phyloP scores from a whole-genome alignment of 2,113 vertebrate species.

The Melanerpes formicivorus region DNA sequence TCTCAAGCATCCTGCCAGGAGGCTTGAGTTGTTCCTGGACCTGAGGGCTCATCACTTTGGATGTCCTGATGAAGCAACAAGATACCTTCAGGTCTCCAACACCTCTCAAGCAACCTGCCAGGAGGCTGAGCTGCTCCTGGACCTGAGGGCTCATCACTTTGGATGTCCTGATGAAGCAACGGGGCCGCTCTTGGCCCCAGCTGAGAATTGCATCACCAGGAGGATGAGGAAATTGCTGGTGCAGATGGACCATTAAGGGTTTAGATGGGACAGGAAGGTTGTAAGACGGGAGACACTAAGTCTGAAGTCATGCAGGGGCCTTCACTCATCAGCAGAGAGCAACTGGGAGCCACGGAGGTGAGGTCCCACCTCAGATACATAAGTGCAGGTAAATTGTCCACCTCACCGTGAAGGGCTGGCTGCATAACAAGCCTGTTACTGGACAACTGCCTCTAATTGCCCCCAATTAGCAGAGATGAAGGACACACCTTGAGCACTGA shows the following conservation, averaged over 20 bases:
- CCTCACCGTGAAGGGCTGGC: background rate
- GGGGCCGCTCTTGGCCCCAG: background rate
- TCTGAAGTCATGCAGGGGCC: constrained; percentile 21
- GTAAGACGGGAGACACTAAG: background rate
- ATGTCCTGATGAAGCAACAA: too few relatives aligned
- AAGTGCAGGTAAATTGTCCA: constrained; percentile 24
- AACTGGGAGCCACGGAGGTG: background rate
- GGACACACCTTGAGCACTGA: background rate
- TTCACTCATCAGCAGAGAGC: background rate
- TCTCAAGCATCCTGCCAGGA: background rate
- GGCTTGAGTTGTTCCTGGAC: background rate
- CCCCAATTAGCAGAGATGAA: background rate
- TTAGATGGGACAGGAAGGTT: background rate
- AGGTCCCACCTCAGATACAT: background rate
- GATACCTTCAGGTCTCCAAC: background rate
- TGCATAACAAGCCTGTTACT: constrained; percentile 37
- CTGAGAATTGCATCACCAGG: background rate
- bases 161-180: background rate
- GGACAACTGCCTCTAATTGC: constrained; percentile 35
- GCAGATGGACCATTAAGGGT: background rate
- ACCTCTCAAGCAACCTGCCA: background rate
- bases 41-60: background rate
- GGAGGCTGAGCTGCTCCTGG: background rate
- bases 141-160: fast-evolving
- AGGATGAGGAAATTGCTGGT: background rate